These are phyloP conservation scores for Melanargia galathea DNA, from an alignment of 2,888 invertebrate genomes.

Conservation along the genomic window DNA sequence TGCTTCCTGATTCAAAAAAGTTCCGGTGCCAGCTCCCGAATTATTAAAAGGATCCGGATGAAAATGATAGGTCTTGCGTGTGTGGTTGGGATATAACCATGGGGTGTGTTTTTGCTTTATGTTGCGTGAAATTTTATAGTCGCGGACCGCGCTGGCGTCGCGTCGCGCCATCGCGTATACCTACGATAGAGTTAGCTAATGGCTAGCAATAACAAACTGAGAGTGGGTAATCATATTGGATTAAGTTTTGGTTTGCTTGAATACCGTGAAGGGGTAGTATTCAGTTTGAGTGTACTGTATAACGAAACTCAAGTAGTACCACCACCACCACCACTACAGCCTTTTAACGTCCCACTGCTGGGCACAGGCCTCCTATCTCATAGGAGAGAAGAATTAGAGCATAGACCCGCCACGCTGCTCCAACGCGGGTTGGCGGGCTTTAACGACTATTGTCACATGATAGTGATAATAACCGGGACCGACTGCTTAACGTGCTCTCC, in stretches of 20 bases:
- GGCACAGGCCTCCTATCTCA: no score
- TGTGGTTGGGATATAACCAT: slow-evolving; percentile 64
- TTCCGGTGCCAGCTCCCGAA: background rate
- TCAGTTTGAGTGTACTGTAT: no score
- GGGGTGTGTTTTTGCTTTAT: slow-evolving; percentile 82
- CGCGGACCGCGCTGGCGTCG: slow-evolving; percentile 59
- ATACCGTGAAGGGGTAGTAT: background rate
- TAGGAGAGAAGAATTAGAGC: no score
- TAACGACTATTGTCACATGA: no score
- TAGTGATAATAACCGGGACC: no score
- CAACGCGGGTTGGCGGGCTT: no score
- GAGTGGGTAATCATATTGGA: slow-evolving; percentile 9
- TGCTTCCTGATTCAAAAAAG: no score
- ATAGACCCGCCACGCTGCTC: no score
- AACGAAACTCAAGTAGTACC: no score
- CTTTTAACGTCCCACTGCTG: no score
- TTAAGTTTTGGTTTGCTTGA: background rate
- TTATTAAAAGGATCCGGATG: slow-evolving; percentile 23
- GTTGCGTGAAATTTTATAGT: slow-evolving; percentile 80
- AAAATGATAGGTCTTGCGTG: slow-evolving; percentile 51
- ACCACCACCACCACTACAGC: no score
- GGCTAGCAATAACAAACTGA: slow-evolving; percentile 10
- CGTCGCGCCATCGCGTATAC: slow-evolving; percentile 37
- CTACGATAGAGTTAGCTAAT: slow-evolving; percentile 9
- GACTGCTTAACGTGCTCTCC: no score